A percentile compares a stretch with the other conserved stretches of the same genome.
phyloP scores from a whole-genome alignment of 2,797 vertebrate genomes.

The Cuculus canorus region DNA sequence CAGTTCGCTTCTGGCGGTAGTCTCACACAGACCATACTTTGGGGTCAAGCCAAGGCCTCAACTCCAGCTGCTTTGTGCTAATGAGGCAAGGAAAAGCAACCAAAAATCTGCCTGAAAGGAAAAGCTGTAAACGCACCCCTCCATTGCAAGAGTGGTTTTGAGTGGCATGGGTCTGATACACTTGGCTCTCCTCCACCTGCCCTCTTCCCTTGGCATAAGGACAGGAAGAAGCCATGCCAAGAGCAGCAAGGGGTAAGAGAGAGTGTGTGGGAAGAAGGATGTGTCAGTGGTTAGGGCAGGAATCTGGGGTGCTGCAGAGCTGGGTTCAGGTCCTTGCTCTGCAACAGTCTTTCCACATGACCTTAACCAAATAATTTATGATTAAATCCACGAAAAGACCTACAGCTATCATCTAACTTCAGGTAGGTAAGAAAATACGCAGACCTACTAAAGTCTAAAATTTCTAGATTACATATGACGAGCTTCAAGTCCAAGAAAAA shows the following conservation, averaged over 20 bases:
- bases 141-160: neutral
- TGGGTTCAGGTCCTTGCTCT: neutral
- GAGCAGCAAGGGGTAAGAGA: neutral
- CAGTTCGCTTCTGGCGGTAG: neutral
- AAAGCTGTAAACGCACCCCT: neutral
- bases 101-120: neutral
- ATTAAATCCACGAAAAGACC: neutral
- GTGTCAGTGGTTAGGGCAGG: neutral
- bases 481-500: neutral
- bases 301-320: neutral
- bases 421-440: neutral
- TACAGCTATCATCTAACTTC: neutral
- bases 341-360: neutral
- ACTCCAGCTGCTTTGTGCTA: conserved; percentile 35
- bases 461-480: neutral
- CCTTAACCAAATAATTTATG: neutral
- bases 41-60: conserved; percentile 21
- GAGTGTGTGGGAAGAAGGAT: neutral
- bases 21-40: neutral
- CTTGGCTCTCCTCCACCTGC: neutral
- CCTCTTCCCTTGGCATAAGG: neutral
- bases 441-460: neutral
- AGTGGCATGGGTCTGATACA: neutral
- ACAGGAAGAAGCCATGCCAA: neutral
- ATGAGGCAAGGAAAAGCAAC: conserved; percentile 6